Conservation (phyloP, 1,140 invertebrate species). For the Camponotus floridanus region DNA sequence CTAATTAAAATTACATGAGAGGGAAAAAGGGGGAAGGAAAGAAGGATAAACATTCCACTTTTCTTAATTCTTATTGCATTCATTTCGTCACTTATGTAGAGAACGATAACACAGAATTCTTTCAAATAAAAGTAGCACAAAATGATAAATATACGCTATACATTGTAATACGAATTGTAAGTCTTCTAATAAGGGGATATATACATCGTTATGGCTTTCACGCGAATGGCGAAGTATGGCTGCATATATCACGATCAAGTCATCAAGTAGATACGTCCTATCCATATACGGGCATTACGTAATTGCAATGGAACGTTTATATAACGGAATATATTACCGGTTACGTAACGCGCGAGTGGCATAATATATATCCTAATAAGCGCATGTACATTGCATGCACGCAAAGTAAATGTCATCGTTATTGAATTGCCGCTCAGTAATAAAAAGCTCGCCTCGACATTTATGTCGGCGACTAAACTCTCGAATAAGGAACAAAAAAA, state of each 20-base stretch:
- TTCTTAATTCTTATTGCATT: background rate
- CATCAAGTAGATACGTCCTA: conserved; percentile 46
- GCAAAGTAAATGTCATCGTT: conserved; percentile 57
- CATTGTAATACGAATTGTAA: background rate
- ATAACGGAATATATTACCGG: conserved; percentile 43
- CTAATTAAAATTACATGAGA: too few relatives aligned
- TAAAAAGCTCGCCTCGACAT: conserved; percentile 31
- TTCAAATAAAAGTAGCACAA: conserved; percentile 14
- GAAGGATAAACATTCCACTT: background rate
- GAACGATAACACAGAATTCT: background rate
- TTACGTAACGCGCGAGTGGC: conserved; percentile 44
- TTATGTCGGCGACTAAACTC: conserved; percentile 24
- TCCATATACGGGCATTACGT: conserved; percentile 48
- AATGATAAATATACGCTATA: conserved; percentile 13
- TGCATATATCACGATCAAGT: conserved; percentile 52
- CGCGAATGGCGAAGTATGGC: conserved; percentile 19
- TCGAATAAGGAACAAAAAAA: conserved; percentile 1
- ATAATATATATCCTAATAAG: conserved; percentile 61
- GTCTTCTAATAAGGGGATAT: conserved; percentile 28
- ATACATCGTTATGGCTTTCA: conserved; percentile 48
- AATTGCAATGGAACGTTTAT: conserved; percentile 58
- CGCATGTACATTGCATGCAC: conserved; percentile 29
- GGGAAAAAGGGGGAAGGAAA: background rate
- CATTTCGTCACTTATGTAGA: background rate
- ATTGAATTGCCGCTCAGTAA: conserved; percentile 39